Conservation (phyloP, 2,797 vertebrate species). For the Petrocephalus schoutedeni region DNA sequence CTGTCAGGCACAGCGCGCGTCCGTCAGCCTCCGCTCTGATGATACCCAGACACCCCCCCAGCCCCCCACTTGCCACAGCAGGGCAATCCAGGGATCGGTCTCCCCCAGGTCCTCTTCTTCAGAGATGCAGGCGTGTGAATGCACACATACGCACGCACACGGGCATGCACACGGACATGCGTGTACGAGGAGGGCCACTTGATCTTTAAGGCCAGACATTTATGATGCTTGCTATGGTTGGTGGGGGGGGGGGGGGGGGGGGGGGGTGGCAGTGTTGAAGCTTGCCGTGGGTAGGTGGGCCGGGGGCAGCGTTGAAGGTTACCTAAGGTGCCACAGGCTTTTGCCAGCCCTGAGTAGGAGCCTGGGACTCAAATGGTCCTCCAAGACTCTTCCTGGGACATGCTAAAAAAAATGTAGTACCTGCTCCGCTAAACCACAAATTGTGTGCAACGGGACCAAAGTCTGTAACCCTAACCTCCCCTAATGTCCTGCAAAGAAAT, state of each 20-base stretch:
- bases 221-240: background rate
- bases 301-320: background rate
- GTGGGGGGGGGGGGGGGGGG: background rate
- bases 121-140: background rate
- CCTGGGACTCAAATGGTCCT: background rate
- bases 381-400: background rate
- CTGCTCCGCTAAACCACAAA: background rate
- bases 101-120: background rate
- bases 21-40: constrained; percentile 4
- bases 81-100: background rate
- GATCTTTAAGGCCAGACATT: background rate
- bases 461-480: background rate
- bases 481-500: background rate
- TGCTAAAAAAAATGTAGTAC: background rate
- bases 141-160: constrained; percentile 13
- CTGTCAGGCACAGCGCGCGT: constrained; percentile 11
- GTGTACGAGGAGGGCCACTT: background rate
- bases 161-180: background rate
- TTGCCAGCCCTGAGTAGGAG: background rate
- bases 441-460: background rate
- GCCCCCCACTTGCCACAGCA: background rate
- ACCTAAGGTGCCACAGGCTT: background rate
- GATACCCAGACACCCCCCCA: constrained; percentile 20
- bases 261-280: background rate
- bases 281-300: background rate